Conservation (phyloP, 2,797 vertebrate genomes). For the Xiphophorus birchmanni region DNA sequence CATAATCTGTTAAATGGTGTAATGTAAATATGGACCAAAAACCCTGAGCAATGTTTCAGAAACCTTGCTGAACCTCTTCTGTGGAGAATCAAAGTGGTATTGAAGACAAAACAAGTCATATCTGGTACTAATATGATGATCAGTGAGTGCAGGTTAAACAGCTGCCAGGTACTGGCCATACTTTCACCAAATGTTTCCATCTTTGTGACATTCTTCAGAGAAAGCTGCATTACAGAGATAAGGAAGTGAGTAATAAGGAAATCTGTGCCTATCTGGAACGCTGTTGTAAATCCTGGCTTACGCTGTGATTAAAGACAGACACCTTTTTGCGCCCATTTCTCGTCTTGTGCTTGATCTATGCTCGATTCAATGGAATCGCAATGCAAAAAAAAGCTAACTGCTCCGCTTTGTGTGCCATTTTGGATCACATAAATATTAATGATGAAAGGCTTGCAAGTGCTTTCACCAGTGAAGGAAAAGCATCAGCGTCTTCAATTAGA, state of each 20-base stretch:
- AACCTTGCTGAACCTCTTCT: background rate
- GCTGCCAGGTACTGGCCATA: constrained; percentile 36
- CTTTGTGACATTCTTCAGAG: constrained; percentile 67
- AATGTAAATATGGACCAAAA: background rate
- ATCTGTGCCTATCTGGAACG: constrained; percentile 60
- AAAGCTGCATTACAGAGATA: constrained; percentile 71
- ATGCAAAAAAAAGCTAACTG: constrained; percentile 38
- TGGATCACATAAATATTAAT: constrained; percentile 69
- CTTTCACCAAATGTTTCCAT: constrained; percentile 50
- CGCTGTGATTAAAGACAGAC: constrained; percentile 59
- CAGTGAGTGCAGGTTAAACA: constrained; percentile 30
- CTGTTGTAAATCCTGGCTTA: constrained; percentile 47
- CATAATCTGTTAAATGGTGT: background rate
- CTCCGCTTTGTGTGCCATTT: constrained; percentile 51
- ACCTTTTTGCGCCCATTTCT: constrained; percentile 54
- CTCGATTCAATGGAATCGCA: constrained; percentile 36
- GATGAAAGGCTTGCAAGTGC: constrained; percentile 32
- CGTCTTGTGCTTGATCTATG: constrained; percentile 51
- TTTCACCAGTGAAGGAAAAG: constrained; percentile 34
- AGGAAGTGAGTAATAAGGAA: constrained; percentile 64
- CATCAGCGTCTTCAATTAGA: constrained; percentile 23
- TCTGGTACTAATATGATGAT: background rate
- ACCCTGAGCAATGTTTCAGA: background rate
- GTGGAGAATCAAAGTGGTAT: background rate
- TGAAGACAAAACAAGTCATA: background rate